phyloP scores from a whole-genome alignment of 2,888 invertebrate species.

The Holacanthella duospinosa region DNA sequence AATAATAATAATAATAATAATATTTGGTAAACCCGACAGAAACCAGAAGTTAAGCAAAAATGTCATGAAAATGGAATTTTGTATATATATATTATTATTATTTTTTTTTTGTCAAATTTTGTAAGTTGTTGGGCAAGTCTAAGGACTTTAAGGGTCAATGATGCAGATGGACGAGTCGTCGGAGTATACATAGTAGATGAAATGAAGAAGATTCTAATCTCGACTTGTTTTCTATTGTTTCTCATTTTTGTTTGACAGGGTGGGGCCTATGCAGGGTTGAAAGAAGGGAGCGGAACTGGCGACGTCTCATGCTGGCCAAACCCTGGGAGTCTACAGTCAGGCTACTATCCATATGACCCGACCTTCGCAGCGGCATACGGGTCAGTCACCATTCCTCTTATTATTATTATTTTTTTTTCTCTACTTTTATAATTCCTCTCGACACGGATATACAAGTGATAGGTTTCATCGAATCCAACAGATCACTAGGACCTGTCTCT shows the following conservation, averaged over 20 bases:
- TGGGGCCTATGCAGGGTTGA: conserved; percentile 46
- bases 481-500: no score
- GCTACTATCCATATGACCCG: conserved; percentile 74
- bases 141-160: no score
- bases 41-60: no score
- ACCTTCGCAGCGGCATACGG: conserved; percentile 76
- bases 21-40: no score
- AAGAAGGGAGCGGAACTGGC: conserved; percentile 65
- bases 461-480: conserved; percentile 9
- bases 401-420: conserved; percentile 8
- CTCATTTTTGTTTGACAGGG: conserved; percentile 26
- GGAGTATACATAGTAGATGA: background rate
- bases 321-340: conserved; percentile 73
- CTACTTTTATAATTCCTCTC: no score
- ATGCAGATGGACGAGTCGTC: background rate
- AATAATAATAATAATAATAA: background rate
- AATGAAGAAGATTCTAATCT: background rate
- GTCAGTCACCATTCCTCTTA: conserved; percentile 51
- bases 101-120: no score
- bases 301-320: conserved; percentile 83
- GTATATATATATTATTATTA: no score
- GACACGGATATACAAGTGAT: no score
- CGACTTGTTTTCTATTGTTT: conserved; percentile 2
- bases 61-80: no score
- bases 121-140: no score